Evolutionary conservation across 1,140 invertebrate genomes (phyloP), one percentile per base, ranked within the genome.

Genomic region (Marisa cornuarietis): DNA sequence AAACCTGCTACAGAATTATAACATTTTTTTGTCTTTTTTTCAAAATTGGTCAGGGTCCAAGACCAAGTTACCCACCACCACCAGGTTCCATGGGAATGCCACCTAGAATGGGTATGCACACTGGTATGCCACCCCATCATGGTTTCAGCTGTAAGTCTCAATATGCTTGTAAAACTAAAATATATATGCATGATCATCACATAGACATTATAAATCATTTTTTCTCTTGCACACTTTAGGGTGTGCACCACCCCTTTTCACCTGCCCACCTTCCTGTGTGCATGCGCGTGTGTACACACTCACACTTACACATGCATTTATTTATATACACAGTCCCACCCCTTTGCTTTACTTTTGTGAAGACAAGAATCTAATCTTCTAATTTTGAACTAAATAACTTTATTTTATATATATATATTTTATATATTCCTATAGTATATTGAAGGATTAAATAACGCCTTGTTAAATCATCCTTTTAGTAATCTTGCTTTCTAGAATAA

Each of bases 91-190:
- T 84, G 78, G 81, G 78, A 11, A 81, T 79, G 22, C 80, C 78
- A 52, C 82, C 78, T 14, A 81, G 79, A 71, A 83, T 83, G 79
- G 76, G 78, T 16, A 81, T 83, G 74, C 78, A 77, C 61, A 80
- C 74, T 24, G 78, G 63, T 13, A 84, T 84, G 54, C 80, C 83
- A 63, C 76, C 76, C 65, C 76, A 77, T 54, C 76, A 77, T 77
- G 63, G 49, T 20, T 69, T 65, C 78, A 80, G 52, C 79, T 76
- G 51, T 82, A 80, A 79, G 81, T 75, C 26, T 71, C 76, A 0
- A 14, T 58, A 58, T 14, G 8, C 11, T 58, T 14, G 65, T 68
- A 68, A 31, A n/a, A 13, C 11, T 68, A 13, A 31, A 31, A 68
- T 4, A 68, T 68, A 13, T 68, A 1, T 68, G 65, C 10, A 68